A percentile compares a stretch with the other conserved stretches of the same genome.
Conservation (phyloP, 2,888 invertebrate genomes). For the Eupithecia inturbata region DNA sequence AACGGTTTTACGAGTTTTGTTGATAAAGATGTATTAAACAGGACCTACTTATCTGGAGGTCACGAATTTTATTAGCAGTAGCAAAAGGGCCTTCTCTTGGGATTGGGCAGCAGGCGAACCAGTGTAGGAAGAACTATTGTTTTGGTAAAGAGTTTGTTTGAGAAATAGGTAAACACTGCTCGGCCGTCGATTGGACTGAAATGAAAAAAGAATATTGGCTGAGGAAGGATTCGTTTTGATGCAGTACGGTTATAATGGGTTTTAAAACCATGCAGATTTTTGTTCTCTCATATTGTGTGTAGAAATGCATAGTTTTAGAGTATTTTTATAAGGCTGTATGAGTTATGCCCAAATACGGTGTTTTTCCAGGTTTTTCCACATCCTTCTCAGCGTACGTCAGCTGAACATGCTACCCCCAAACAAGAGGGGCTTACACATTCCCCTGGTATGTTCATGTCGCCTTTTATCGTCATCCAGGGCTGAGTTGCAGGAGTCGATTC, state of each 20-base stretch:
- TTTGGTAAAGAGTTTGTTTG: conserved; percentile 4
- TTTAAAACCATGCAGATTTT: neutral
- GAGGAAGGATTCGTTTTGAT: neutral
- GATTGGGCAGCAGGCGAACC: conserved; percentile 53
- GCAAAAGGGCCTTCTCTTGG: conserved; percentile 62
- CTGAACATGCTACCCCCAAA: no score
- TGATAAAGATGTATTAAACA: conserved; percentile 44
- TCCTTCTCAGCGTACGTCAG: no score
- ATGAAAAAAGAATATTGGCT: neutral
- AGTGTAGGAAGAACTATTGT: conserved; percentile 46
- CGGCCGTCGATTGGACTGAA: neutral
- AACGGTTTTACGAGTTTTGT: conserved; percentile 41
- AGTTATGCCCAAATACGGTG: no score
- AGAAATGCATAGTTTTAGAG: no score
- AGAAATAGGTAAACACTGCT: neutral
- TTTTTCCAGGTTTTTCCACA: no score
- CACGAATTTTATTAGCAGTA: conserved; percentile 73
- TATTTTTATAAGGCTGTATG: no score
- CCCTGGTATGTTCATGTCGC: no score
- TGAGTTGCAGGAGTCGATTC: neutral
- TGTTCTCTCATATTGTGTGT: neutral
- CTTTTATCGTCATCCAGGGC: neutral
- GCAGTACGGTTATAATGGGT: neutral
- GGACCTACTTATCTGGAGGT: conserved; percentile 55
- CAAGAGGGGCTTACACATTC: no score